Evolutionary conservation across 2,797 vertebrate species (phyloP), one percentile per base, ranked within the genome.

Genomic region (Bryconaethiops microstoma): DNA sequence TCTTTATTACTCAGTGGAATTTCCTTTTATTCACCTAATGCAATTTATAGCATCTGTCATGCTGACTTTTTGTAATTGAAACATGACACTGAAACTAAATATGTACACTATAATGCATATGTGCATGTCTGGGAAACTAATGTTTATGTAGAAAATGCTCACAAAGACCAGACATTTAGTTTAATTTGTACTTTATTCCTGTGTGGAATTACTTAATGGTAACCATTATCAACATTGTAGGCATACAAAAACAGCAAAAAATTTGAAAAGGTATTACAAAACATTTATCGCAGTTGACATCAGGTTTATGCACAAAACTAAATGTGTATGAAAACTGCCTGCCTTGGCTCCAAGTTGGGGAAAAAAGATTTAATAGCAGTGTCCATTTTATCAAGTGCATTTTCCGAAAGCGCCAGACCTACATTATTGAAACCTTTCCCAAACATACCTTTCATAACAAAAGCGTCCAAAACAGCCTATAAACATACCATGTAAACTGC

Each of bases 271-370:
- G 91, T 90, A 80, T 85, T 89, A 92, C 78, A 92, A 94, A 89
- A 91, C 79, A 88, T 93, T 94, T 93, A 93, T 93, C 94, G 91
- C 88, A 89, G 86, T 89, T 90, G 80, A 77, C 86, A 86, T 81
- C 78, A 83, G 67, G 62, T 83, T 82, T 80, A 80, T 79, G 79
- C 87, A 88, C 75, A 82, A 89, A 87, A 77, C 52, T 87, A 84
- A 79, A 68, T 64, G 76, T 23, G 42, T 7, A 57, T 45, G 62
- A 74, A 59, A 84, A 82, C 78, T 76, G 79, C 77, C 72, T 83
- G 60, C 80, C 72, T 65, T 73, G 67, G 68, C 76, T 45, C 10
- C 71, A 77, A 76, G 75, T 72, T 78, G 72, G 57, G 35, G 35
- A 35, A 80, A 74, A 65, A 59, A 21, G 62, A 71, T 81, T 77